Base-by-base conservation (phyloP, 2,113 vertebrate species). In the Rhizomys pruinosus region DNA sequence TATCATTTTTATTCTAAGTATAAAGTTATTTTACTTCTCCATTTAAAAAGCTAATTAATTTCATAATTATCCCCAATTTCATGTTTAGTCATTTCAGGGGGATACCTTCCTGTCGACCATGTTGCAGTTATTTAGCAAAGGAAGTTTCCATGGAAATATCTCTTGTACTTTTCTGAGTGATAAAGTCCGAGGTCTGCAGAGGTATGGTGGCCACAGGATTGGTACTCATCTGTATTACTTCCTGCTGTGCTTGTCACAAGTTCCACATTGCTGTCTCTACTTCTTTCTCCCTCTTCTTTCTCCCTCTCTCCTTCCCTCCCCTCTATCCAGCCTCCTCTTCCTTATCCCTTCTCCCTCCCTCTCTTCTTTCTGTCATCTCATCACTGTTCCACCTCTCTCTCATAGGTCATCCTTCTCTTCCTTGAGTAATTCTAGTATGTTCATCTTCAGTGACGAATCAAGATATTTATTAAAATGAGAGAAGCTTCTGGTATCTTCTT, bases 291-390 rank as follows among this genome's bases (percentile, higher is more conserved):
- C 3, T 27, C 8, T 6, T 71, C 23, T 7, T 17, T 23, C 16
- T 23, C 27, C 55, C 27, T 19, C 17, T 59, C 3, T 69, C 61
- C 27, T 7, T 27, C 59, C 27, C 17, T 52, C 47, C 47, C 47
- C 47, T 52, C 20, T n/a, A n/a, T 39, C 25, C 7, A 52, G 47
- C 55, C 52, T 81, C 7, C 39, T 47, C 64, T 52, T 27, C 3
- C 29, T n/a, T n/a, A 20, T 15, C 15, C 17, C 42, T 19, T 9
- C 20, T 22, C 37, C 2, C 3, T 47, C 71, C 4, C 55, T 42
- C 5, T 4, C 12, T 5, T 11, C 17, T 1, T 5, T 10, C 25
- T 57, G 3, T 10, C 7, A 20, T 29, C 7, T 73, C 11, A 34
- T 15, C 52, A 22, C 34, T 78, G 59, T 17, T 55, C 61, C 5